A percentile compares a stretch with the other conserved stretches of the same genome.
phyloP scores from a whole-genome alignment of 2,888 invertebrate genomes.

The Cataglyphis livida region DNA sequence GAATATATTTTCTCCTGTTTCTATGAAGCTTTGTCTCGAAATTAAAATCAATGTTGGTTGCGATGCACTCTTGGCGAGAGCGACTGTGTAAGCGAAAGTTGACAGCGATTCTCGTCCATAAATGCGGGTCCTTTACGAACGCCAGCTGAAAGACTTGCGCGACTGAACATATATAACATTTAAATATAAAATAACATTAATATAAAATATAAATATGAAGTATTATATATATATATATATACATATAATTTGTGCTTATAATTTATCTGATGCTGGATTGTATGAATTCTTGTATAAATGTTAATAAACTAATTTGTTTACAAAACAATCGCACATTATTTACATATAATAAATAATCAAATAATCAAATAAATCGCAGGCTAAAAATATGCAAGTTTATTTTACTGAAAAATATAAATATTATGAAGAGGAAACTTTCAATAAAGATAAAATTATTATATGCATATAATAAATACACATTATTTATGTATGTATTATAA shows the following conservation, averaged over 20 bases:
- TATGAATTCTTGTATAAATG: slow-evolving; percentile 69
- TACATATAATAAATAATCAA: too few relatives aligned
- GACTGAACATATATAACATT: slow-evolving; percentile 54
- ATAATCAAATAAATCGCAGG: not conserved
- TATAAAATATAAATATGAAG: slow-evolving; percentile 65
- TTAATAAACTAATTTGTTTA: slow-evolving; percentile 73
- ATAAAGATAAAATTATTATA: not conserved
- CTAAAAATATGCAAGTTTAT: not conserved
- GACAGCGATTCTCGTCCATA: slow-evolving; percentile 47
- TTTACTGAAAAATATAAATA: not conserved
- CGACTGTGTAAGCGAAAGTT: slow-evolving; percentile 49
- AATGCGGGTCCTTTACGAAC: slow-evolving; percentile 33
- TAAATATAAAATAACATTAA: slow-evolving; percentile 63
- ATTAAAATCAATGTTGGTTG: slow-evolving; percentile 56
- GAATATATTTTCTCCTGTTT: not conserved
- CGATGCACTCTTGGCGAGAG: slow-evolving; percentile 55
- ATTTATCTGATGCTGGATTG: slow-evolving; percentile 76
- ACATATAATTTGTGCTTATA: slow-evolving; percentile 68
- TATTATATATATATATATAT: slow-evolving; percentile 55
- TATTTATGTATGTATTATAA: too few relatives aligned
- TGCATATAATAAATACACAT: too few relatives aligned
- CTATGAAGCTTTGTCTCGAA: slow-evolving; percentile 53
- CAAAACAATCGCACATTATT: slow-evolving; percentile 11
- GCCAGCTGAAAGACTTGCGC: slow-evolving; percentile 53
- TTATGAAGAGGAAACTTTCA: not conserved